phyloP scores from a whole-genome alignment of 2,797 vertebrate species.

The Cyclopterus lumpus region DNA sequence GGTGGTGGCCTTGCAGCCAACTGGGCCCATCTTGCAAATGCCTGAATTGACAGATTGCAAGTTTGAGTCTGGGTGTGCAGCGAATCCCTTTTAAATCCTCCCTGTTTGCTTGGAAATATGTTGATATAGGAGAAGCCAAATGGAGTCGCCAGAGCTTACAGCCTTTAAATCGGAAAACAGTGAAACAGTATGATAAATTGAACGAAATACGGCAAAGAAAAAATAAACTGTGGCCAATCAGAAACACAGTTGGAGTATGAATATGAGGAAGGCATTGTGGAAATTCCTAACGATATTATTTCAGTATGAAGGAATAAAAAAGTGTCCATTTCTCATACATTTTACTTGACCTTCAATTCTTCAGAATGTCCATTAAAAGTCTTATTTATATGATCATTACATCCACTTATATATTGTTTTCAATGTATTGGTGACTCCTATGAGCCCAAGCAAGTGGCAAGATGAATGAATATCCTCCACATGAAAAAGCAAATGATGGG shows the following conservation, averaged over 20 bases:
- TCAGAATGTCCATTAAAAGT: not conserved
- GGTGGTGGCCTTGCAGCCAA: not conserved
- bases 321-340: not conserved
- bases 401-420: not conserved
- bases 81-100: not conserved
- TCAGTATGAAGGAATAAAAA: not conserved
- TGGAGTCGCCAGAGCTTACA: not conserved
- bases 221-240: not conserved
- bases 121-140: not conserved
- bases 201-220: not conserved
- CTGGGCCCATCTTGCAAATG: not conserved
- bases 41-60: not conserved
- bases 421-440: not conserved
- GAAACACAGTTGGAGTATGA: not conserved
- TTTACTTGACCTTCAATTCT: not conserved
- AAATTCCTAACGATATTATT: not conserved
- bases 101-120: slow-evolving; percentile 1
- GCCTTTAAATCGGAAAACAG: not conserved
- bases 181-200: not conserved
- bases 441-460: not conserved
- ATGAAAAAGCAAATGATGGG: not conserved
- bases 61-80: not conserved
- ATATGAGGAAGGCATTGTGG: not conserved
- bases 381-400: not conserved
- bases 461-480: not conserved